A percentile compares a stretch with the other conserved stretches of the same genome.
Evolutionary conservation across 2,113 vertebrate species (phyloP).

Genomic region (Nerophis ophidion): DNA sequence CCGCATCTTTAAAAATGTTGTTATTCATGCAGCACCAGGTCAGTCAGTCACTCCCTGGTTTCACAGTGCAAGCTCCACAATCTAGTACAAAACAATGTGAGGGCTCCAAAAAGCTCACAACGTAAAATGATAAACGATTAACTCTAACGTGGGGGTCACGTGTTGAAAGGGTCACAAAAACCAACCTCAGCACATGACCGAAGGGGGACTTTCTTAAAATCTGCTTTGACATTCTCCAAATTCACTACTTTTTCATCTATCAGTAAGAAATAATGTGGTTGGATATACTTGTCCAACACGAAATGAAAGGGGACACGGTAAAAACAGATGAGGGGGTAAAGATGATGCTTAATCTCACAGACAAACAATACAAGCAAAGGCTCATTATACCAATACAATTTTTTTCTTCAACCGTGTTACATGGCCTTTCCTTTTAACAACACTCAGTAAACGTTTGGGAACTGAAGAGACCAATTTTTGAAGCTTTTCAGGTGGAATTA

Average conservation of each 20-base stretch:
- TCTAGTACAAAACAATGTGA: conserved; percentile 4
- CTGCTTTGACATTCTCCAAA: conserved; percentile 18
- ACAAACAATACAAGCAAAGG: too few species aligned
- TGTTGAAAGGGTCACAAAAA: conserved; percentile 38
- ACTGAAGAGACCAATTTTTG: too few species aligned
- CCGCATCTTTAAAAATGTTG: conserved; percentile 3
- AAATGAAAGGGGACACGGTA: too few species aligned
- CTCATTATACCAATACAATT: too few species aligned
- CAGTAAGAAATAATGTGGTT: conserved; percentile 17
- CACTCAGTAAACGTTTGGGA: too few species aligned
- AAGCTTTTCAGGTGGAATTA: too few species aligned
- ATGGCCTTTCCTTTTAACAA: too few species aligned
- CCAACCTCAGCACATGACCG: conserved; percentile 25
- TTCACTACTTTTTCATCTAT: conserved; percentile 31
- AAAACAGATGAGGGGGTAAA: too few species aligned
- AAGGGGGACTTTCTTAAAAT: conserved; percentile 6
- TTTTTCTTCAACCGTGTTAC: too few species aligned
- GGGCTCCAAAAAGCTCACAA: conserved; percentile 14
- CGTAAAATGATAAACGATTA: conserved; percentile 16
- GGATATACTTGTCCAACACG: background rate
- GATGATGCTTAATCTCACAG: too few species aligned
- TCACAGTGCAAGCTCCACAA: conserved; percentile 5
- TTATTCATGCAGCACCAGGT: conserved; percentile 6
- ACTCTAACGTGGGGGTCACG: conserved; percentile 23
- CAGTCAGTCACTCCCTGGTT: conserved; percentile 8